These are phyloP conservation scores for Vimba vimba DNA, from an alignment of 2,113 vertebrate genomes.

Conservation along the genomic window DNA sequence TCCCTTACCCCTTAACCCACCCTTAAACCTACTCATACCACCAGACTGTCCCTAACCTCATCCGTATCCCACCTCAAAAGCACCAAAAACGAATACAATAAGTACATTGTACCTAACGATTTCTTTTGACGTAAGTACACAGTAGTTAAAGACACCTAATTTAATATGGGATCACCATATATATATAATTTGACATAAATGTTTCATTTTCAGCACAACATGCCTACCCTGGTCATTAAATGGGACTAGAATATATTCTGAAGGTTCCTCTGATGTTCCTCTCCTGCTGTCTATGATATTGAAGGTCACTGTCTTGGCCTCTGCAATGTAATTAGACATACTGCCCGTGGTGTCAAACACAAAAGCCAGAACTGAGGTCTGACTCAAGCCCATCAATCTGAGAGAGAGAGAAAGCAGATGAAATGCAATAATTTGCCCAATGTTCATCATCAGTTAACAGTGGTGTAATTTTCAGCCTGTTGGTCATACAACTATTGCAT, in stretches of 20 bases:
- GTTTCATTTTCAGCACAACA: neutral
- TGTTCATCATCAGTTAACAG: neutral
- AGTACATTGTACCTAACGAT: no score
- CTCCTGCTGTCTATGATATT: conserved; percentile 1
- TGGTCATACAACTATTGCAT: neutral
- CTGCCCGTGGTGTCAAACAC: conserved; percentile 71
- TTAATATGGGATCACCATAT: no score
- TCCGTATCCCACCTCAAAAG: no score
- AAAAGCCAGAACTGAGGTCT: conserved; percentile 57
- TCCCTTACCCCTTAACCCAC: no score
- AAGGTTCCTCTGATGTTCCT: conserved; percentile 33
- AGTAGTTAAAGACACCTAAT: no score
- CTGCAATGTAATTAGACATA: conserved; percentile 43
- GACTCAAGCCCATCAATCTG: conserved; percentile 37
- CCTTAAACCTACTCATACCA: no score
- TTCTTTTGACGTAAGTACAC: no score
- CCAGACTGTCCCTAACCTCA: no score
- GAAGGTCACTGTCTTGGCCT: neutral
- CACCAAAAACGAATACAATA: no score
- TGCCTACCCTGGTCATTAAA: conserved; percentile 6
- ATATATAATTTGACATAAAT: no score
- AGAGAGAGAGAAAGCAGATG: conserved; percentile 50
- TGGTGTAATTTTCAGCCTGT: no score
- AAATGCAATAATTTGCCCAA: neutral
- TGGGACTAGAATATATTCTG: conserved; percentile 17